Conservation (phyloP, 1,140 invertebrate genomes). For the Thalassaphorura encarpata region DNA sequence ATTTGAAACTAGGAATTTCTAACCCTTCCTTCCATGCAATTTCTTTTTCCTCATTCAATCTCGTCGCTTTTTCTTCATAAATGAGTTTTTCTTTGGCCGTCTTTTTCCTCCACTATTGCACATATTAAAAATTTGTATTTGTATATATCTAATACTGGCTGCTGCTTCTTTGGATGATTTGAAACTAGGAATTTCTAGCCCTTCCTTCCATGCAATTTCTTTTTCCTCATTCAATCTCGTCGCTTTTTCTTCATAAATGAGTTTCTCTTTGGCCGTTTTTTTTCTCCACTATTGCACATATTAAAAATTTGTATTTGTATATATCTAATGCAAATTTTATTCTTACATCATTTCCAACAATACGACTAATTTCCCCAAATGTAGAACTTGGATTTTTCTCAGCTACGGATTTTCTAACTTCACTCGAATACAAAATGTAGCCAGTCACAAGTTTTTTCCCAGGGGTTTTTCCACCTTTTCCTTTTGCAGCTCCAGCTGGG, state of each 20-base stretch:
- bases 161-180: not conserved
- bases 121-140: no score
- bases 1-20: conserved; percentile 1
- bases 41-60: conserved; percentile 73
- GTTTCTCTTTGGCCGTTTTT: conserved; percentile 72
- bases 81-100: conserved; percentile 73
- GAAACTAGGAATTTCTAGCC: no score
- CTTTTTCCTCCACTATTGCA: conserved; percentile 88
- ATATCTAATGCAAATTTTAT: no score
- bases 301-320: no score
- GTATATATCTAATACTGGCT: no score
- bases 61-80: conserved; percentile 83
- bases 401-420: conserved; percentile 77
- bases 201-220: conserved; percentile 42
- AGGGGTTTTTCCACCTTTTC: conserved; percentile 49
- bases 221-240: conserved; percentile 75
- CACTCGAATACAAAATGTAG: conserved; percentile 97
- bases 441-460: conserved; percentile 87
- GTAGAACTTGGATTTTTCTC: conserved; percentile 84
- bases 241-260: conserved; percentile 85
- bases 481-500: conserved; percentile 36
- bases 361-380: conserved; percentile 95
- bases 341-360: conserved; percentile 82
- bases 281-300: conserved; percentile 94
- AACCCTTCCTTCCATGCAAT: conserved; percentile 39